Evolutionary conservation across 1,140 invertebrate genomes (phyloP).

Genomic region (Conus betulinus): DNA sequence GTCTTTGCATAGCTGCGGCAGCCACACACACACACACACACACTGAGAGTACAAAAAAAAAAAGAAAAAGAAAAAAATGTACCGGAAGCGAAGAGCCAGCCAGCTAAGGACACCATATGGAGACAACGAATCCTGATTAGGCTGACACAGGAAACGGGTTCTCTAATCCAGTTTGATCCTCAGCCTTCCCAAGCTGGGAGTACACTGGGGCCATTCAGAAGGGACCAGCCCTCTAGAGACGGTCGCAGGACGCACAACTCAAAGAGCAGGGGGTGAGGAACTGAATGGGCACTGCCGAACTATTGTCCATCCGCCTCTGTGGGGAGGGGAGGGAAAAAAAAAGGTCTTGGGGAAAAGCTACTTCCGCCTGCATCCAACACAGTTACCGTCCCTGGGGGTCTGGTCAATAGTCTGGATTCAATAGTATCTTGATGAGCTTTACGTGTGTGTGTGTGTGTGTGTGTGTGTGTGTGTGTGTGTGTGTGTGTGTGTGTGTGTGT

Average conservation of each 20-base stretch:
- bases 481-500: neutral
- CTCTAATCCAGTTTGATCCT: neutral
- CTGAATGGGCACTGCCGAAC: neutral
- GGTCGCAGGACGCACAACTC: neutral
- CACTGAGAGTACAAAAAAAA: neutral
- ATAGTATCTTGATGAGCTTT: neutral
- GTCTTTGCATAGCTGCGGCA: neutral
- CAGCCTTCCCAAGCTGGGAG: neutral
- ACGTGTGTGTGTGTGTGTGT: neutral
- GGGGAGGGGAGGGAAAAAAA: neutral
- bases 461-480: neutral
- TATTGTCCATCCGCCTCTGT: neutral
- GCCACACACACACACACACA: neutral
- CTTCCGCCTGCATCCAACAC: constrained; percentile 8
- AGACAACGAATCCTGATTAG: neutral
- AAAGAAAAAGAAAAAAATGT: neutral
- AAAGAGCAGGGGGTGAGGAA: neutral
- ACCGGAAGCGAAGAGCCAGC: neutral
- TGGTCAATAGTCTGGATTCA: neutral
- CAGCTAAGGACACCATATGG: neutral
- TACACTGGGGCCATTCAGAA: too few relatives aligned
- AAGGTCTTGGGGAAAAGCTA: neutral
- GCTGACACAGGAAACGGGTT: constrained; percentile 17
- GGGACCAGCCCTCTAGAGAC: neutral
- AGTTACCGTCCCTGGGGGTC: neutral